Base-by-base conservation (phyloP, 2,888 invertebrate genomes). In the Scaptomyza polygonia region DNA sequence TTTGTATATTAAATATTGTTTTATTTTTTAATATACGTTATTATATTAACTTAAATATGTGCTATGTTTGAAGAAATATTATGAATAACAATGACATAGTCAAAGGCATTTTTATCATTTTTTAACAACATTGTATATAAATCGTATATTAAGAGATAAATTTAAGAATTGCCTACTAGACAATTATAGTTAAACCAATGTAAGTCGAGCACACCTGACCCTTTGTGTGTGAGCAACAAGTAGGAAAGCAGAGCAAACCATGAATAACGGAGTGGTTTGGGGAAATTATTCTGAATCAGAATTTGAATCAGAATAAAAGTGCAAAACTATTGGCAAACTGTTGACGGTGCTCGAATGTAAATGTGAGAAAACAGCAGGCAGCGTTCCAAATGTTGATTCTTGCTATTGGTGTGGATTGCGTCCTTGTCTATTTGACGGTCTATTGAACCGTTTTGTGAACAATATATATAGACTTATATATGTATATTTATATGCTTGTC, bases 291-390 rank as follows among this genome's bases (percentile, higher is more conserved):
- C 8, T 67, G 67, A 72, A 72, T 59, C 67, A 44, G 65, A 67
- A 71, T 76, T 66, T 55, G 49, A 67, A 68, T 54, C 67, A 58
- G 65, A 67, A 72, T 75, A 79, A 67, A 70, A 82, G 77, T 71
- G 77, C 62, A 72, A 77, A 82, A 85, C 82, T 79, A 82, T 71
- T 71, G 84, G 79, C 74, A 70, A 72, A 72, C 74, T 72, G 49
- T 70, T 59, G 59, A 49, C 42, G 48, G 14, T 59, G 11, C 62
- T 55, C 8, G 12, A 39, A 39, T 16, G 16, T 32, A 18, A 43
- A 9, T 14, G 30, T 56, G 39, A 53, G 32, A 21, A 12, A n/a
- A 11, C 39, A 39, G 55, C 47, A 30, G 42, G 18, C 25, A 42
- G 21, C 45, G 47, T 62, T 18, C 32, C 32, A 48, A 34, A 34